A percentile compares a stretch with the other conserved stretches of the same genome.
These are phyloP conservation scores for Drosophila truncata DNA, from an alignment of 1,140 invertebrate species.

Conservation along the genomic window DNA sequence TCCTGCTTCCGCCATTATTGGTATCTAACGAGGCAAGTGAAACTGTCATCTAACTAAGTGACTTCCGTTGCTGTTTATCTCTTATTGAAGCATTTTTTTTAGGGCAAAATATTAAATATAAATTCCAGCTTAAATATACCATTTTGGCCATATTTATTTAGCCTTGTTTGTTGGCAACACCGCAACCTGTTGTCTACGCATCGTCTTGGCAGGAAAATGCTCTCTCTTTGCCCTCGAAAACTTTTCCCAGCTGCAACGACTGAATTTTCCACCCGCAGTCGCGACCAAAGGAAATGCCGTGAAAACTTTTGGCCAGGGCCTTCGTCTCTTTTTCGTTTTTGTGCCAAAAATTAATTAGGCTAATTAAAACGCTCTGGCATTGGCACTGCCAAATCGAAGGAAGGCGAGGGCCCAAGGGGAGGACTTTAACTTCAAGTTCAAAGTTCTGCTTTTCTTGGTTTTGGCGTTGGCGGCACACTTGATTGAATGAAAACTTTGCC, in stretches of 20 bases:
- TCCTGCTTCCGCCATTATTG: constrained; percentile 13
- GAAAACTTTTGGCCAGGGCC: constrained; percentile 17
- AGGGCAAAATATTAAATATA: background rate
- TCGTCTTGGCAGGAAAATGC: constrained; percentile 26
- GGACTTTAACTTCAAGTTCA: constrained; percentile 68
- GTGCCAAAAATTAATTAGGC: constrained; percentile 80
- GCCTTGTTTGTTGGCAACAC: background rate
- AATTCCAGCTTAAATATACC: background rate
- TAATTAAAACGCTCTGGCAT: constrained; percentile 72
- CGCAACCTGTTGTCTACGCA: constrained; percentile 36
- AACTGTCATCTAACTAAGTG: background rate
- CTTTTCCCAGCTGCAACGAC: constrained; percentile 25
- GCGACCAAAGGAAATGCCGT: constrained; percentile 7
- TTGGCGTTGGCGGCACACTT: constrained; percentile 47
- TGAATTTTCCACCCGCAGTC: background rate
- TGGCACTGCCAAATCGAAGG: constrained; percentile 25
- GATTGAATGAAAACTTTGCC: constrained; percentile 80
- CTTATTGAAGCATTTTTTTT: background rate
- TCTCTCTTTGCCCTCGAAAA: constrained; percentile 9
- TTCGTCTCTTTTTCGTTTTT: constrained; percentile 36
- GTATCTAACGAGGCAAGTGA: constrained; percentile 18
- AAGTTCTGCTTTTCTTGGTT: constrained; percentile 58
- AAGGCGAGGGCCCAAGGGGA: background rate
- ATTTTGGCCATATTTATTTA: background rate
- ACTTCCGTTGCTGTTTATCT: constrained; percentile 6